These are phyloP conservation scores for Bombus difficillimus DNA, from an alignment of 1,140 invertebrate species.

Conservation along the genomic window DNA sequence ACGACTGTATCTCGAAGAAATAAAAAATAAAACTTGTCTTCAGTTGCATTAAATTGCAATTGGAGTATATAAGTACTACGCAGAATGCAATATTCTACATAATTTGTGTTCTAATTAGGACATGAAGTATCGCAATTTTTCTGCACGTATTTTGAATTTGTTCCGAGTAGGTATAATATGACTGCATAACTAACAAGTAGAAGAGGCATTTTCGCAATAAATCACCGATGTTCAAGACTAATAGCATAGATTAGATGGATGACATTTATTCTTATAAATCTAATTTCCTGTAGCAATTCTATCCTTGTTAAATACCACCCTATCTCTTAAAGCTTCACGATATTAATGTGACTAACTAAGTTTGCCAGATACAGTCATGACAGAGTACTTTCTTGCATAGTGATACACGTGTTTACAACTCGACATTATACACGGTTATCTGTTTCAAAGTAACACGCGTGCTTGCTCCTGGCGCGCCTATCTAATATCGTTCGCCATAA, in stretches of 20 bases:
- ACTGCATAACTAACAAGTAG: neutral
- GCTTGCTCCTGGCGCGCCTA: constrained; percentile 41
- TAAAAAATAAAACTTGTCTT: neutral
- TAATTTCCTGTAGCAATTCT: constrained; percentile 22
- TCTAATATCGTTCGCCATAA: constrained; percentile 48
- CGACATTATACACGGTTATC: constrained; percentile 46
- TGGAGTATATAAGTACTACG: neutral
- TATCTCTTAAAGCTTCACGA: constrained; percentile 32
- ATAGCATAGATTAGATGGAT: constrained; percentile 19
- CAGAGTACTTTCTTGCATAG: constrained; percentile 27
- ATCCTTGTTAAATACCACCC: constrained; percentile 16
- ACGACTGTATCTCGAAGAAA: neutral
- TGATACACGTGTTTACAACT: constrained; percentile 44
- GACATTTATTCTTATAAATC: constrained; percentile 34
- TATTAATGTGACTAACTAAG: constrained; percentile 36
- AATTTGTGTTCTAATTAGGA: neutral
- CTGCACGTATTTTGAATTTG: neutral
- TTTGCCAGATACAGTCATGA: constrained; percentile 38
- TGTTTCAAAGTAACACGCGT: constrained; percentile 37
- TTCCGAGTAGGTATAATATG: neutral
- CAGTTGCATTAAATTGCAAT: neutral
- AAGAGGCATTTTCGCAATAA: neutral
- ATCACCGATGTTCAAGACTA: constrained; percentile 10
- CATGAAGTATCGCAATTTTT: neutral
- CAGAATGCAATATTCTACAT: neutral